Percentiles rank a stretch among this genome's conserved stretches.
phyloP scores from a whole-genome alignment of 2,888 invertebrate species.

The Chrysolina haemoptera region DNA sequence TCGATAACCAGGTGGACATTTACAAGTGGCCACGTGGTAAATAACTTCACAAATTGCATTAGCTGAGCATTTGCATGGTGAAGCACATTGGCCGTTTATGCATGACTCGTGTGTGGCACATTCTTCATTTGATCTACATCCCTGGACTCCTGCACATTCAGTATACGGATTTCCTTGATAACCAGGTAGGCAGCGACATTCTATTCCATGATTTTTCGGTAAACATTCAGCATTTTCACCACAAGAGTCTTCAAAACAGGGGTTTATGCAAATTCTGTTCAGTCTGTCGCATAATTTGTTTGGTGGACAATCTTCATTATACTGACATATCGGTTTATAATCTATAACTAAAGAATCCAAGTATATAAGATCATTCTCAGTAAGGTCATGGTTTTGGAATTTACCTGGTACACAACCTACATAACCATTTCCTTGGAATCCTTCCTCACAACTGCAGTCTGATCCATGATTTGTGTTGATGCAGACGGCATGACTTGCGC shows the following conservation, averaged over 20 bases:
- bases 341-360: constrained; percentile 55
- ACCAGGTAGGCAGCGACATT: constrained; percentile 83
- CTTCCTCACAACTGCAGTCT: constrained; percentile 89
- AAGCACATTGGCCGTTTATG: constrained; percentile 81
- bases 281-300: constrained; percentile 87
- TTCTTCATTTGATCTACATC: constrained; percentile 81
- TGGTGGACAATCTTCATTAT: constrained; percentile 93
- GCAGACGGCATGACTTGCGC: constrained; percentile 87
- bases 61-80: constrained; percentile 84
- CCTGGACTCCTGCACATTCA: constrained; percentile 80
- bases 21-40: constrained; percentile 85
- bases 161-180: constrained; percentile 85
- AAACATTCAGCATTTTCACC: constrained; percentile 87
- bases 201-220: constrained; percentile 82
- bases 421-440: constrained; percentile 90
- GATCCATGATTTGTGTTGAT: constrained; percentile 90
- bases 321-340: constrained; percentile 82
- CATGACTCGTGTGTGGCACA: constrained; percentile 84
- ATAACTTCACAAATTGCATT: constrained; percentile 88
- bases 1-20: constrained; percentile 85
- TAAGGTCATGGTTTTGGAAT: not conserved
- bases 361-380: not conserved
- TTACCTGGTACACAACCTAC: constrained; percentile 86
- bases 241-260: constrained; percentile 85
- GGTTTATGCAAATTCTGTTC: constrained; percentile 87